Conservation (phyloP, 2,797 vertebrate genomes). For the Pangasius mekongensis region DNA sequence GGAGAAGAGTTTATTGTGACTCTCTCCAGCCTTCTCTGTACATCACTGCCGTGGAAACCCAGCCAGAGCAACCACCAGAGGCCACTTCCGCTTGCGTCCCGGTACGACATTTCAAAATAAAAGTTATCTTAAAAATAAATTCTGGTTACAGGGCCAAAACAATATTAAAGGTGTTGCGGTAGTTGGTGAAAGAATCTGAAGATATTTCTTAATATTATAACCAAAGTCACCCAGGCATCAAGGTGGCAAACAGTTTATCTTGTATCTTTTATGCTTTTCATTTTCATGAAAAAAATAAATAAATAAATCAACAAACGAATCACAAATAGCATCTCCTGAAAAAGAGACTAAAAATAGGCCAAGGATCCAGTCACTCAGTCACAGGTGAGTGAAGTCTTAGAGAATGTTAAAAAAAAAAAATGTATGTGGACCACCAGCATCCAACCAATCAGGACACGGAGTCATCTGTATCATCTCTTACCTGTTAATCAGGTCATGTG, state of each 20-base stretch:
- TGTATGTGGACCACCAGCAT: no score
- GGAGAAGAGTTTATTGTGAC: neutral
- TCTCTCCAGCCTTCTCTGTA: neutral
- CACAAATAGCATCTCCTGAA: neutral
- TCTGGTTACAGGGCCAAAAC: neutral
- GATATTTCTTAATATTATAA: neutral
- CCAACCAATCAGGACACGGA: neutral
- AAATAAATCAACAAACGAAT: no score
- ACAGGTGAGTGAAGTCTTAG: neutral
- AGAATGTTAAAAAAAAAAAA: no score
- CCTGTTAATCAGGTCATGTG: neutral
- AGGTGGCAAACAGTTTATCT: neutral
- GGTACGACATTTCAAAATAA: neutral
- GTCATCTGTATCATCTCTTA: neutral
- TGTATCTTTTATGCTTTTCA: no score
- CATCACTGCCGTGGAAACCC: neutral
- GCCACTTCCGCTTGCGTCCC: neutral
- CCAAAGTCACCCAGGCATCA: neutral
- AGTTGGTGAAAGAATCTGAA: no score
- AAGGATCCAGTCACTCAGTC: neutral
- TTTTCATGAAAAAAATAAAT: no score
- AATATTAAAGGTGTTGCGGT: neutral
- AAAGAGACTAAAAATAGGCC: neutral
- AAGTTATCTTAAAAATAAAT: neutral
- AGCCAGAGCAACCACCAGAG: neutral